phyloP scores from a whole-genome alignment of 2,113 vertebrate species.

The Rissa tridactyla region DNA sequence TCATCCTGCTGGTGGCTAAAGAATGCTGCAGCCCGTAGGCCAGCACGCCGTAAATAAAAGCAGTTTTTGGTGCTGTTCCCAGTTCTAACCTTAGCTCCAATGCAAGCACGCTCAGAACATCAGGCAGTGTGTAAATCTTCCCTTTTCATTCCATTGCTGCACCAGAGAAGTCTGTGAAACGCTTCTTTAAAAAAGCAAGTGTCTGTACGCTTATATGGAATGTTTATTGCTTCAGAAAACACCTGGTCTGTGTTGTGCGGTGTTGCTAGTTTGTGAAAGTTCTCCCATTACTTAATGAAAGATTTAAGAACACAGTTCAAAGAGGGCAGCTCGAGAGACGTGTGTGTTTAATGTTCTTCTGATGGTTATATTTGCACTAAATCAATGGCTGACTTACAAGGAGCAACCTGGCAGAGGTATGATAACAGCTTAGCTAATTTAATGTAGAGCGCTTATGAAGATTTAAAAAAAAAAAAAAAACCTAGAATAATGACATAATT shows the following conservation, averaged over 20 bases:
- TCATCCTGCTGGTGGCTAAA: not conserved
- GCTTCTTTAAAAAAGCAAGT: not conserved
- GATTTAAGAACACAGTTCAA: not conserved
- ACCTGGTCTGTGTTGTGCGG: not conserved
- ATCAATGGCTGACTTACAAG: not conserved
- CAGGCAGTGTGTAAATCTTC: not conserved
- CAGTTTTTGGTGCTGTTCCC: not conserved
- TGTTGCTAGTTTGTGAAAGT: not conserved
- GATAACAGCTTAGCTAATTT: not conserved
- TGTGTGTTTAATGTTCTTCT: not conserved
- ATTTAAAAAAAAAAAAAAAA: not conserved
- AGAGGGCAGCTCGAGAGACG: not conserved
- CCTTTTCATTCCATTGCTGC: not conserved
- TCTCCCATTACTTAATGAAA: not conserved
- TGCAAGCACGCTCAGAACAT: not conserved
- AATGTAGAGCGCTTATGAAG: not conserved
- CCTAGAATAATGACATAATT: not conserved
- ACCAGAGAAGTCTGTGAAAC: not conserved
- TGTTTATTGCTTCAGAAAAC: not conserved
- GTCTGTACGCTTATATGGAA: accelerated
- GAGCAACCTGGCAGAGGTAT: not conserved
- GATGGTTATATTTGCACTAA: not conserved
- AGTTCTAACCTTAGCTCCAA: not conserved
- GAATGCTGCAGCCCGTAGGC: not conserved
- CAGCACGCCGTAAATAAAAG: not conserved